Evolutionary conservation across 2,113 vertebrate species (phyloP).

Genomic region (Callithrix jacchus): DNA sequence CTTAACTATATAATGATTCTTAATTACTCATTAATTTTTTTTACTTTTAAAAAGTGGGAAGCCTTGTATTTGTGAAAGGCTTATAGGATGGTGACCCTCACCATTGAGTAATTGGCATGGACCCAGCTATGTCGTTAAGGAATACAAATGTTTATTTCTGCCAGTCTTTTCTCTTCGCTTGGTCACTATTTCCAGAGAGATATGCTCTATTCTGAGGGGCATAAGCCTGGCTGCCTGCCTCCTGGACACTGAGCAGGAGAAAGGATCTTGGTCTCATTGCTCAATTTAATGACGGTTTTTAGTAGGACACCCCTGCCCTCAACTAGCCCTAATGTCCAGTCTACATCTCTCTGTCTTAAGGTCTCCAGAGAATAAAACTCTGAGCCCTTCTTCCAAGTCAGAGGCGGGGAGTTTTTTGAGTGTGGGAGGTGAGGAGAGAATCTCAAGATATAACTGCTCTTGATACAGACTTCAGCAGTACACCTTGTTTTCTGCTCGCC

Average conservation of each 20-base stretch:
- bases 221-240: neutral
- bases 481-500: neutral
- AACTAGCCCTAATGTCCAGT: neutral
- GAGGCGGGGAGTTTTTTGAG: neutral
- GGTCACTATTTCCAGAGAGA: neutral
- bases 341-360: neutral
- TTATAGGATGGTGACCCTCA: neutral
- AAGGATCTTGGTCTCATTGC: neutral
- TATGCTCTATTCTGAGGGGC: neutral
- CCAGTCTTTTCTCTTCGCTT: neutral
- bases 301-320: neutral
- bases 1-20: neutral
- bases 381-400: neutral
- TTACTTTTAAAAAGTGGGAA: neutral
- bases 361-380: neutral
- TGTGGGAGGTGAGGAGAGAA: neutral
- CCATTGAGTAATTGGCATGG: neutral
- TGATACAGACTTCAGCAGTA: neutral
- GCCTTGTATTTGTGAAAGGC: neutral
- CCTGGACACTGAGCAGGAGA: neutral
- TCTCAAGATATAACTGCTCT: neutral
- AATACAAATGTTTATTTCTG: neutral
- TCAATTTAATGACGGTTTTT: neutral
- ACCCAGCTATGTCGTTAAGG: neutral
- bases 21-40: neutral